Percentiles rank a stretch among this genome's conserved stretches.
phyloP scores from a whole-genome alignment of 2,113 vertebrate species.

The Ptychochromis oligacanthus region DNA sequence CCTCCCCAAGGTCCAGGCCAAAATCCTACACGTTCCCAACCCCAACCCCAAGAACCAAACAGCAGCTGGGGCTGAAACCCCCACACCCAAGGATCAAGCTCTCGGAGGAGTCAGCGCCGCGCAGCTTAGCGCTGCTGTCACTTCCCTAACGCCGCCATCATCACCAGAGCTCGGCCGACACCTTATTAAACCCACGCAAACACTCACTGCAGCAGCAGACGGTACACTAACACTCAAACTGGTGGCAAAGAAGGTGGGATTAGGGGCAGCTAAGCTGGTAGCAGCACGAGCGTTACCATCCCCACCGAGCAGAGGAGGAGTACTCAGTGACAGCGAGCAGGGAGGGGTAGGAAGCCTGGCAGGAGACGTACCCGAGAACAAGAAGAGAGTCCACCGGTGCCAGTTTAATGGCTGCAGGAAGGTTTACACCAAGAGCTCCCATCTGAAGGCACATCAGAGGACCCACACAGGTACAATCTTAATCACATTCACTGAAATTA shows the following conservation, averaged over 20 bases:
- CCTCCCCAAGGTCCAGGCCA: constrained; percentile 85
- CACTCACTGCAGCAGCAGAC: constrained; percentile 86
- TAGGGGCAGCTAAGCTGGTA: constrained; percentile 88
- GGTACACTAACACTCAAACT: constrained; percentile 93
- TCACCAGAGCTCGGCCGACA: constrained; percentile 97
- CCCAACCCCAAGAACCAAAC: constrained; percentile 65
- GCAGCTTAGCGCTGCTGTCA: constrained; percentile 94
- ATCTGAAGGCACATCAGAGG: constrained; percentile 99
- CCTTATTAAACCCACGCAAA: constrained; percentile 91
- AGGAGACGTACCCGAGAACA: constrained; percentile 91
- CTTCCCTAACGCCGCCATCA: constrained; percentile 95
- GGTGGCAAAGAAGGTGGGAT: constrained; percentile 91
- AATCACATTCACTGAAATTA: neutral
- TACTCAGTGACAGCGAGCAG: constrained; percentile 72
- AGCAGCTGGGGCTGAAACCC: constrained; percentile 53
- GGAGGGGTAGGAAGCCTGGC: constrained; percentile 74
- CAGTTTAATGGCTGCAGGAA: constrained; percentile 99
- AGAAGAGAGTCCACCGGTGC: constrained; percentile 97
- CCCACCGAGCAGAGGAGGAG: constrained; percentile 84
- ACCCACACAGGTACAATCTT: constrained; percentile 92
- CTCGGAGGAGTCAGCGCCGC: constrained; percentile 88
- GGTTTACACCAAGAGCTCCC: constrained; percentile 99
- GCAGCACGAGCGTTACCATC: constrained; percentile 80
- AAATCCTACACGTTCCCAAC: constrained; percentile 82
- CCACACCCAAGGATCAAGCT: constrained; percentile 88